Evolutionary conservation across 2,888 invertebrate genomes (phyloP).

Genomic region (Orthosia incerta): DNA sequence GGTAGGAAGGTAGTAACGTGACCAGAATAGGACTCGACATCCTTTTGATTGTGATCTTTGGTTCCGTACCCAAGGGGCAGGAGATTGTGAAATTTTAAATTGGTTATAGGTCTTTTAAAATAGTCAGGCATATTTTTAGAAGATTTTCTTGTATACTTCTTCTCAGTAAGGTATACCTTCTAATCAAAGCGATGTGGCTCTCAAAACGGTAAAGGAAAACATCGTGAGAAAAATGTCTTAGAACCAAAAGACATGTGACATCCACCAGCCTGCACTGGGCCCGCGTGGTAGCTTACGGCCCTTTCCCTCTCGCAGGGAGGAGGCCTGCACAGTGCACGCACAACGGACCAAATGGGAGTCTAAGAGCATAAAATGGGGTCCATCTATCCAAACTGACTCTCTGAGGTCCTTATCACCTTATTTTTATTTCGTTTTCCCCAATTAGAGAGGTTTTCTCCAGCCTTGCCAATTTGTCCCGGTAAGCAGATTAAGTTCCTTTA

Average conservation of each 20-base stretch:
- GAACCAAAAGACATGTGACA: too few species aligned
- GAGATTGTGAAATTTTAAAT: constrained; percentile 18
- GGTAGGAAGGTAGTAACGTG: constrained; percentile 44
- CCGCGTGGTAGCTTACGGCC: too few species aligned
- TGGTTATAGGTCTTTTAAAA: neutral
- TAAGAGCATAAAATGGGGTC: too few species aligned
- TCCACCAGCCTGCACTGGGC: too few species aligned
- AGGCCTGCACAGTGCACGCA: too few species aligned
- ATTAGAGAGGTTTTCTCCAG: neutral
- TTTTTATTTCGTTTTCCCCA: neutral
- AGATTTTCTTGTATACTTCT: neutral
- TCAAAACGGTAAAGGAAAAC: too few species aligned
- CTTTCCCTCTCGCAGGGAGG: too few species aligned
- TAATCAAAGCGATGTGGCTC: too few species aligned
- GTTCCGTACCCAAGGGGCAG: neutral
- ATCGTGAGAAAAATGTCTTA: too few species aligned
- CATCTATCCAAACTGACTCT: too few species aligned
- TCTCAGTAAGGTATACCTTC: neutral
- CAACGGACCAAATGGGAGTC: too few species aligned
- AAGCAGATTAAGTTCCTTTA: neutral
- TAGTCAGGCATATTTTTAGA: neutral
- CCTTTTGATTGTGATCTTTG: constrained; percentile 30
- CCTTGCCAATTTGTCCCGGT: constrained; percentile 13
- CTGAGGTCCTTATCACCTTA: neutral
- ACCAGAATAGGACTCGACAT: constrained; percentile 34